Evolutionary conservation across 2,797 vertebrate genomes (phyloP), one percentile per base, ranked within the genome.

Genomic region (Rhinatrema bivittatum): DNA sequence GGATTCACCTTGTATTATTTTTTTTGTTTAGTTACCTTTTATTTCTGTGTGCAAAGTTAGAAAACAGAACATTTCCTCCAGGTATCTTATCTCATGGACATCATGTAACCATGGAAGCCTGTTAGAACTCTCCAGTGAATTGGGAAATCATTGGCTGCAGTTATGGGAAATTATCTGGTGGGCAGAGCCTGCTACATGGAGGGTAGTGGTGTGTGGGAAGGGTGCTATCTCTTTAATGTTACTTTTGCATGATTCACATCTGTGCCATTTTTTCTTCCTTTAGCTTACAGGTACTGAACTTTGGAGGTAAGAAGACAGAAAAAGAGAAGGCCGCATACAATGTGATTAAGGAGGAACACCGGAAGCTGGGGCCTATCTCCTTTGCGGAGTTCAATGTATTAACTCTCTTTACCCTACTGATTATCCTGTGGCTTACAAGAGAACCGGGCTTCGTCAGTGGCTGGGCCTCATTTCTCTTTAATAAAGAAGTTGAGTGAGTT

Each of bases 361-460:
- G 65, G 27, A 83, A 81, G 41, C 72, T 99, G 38, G 94, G 96
- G 4, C 64, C 88, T 15, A 72, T 94, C 68, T 81, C 85, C 32
- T 99, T 88, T 0, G 91, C 91, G 1, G 96, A 99, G 62, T 42
- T 74, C 49, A 93, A 59, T 3, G 89, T 99, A 35, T 59, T 97
- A 38, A 15, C 81, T 21, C 83, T 90, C 55, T 98, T 99, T 62
- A 3, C 51, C 37, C 60, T 93, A 49, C 77, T 99, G 43, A 74
- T 98, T 25, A 7, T 86, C 17, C 55, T 98, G 58, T 98, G 94
- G 95, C 97, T 99, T 73, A 77, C 87, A 30, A 79, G 93, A 33
- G 88, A 95, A 34, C 96, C 95, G 0, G 93, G 96, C 39, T 99
- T 98, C 60, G 47, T 91, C 31, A 56, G 66, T 1, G 96, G 96